Percentiles rank a stretch among this genome's conserved stretches.
Evolutionary conservation across 2,888 invertebrate genomes (phyloP).

Genomic region (Achlya flavicornis): DNA sequence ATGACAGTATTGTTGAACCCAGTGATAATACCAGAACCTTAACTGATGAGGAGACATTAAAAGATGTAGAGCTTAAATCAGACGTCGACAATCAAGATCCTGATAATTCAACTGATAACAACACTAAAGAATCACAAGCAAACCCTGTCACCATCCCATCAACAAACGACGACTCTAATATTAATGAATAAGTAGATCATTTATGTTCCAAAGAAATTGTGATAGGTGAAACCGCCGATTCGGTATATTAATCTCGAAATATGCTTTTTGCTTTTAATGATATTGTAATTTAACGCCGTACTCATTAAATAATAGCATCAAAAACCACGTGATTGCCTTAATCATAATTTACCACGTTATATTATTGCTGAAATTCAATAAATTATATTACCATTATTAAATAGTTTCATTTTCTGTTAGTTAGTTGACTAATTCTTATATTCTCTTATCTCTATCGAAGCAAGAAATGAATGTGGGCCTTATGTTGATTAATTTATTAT

Average conservation of each 20-base stretch:
- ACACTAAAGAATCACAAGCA: slow-evolving; percentile 41
- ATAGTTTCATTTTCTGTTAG: slow-evolving; percentile 40
- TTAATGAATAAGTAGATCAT: slow-evolving; percentile 54
- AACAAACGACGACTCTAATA: slow-evolving; percentile 40
- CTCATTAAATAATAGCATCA: slow-evolving; percentile 73
- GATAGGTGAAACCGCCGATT: slow-evolving; percentile 72
- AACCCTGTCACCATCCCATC: slow-evolving; percentile 39
- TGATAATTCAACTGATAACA: slow-evolving; percentile 39
- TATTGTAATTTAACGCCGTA: slow-evolving; percentile 69
- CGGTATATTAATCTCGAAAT: slow-evolving; percentile 73
- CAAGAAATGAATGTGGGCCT: slow-evolving; percentile 5
- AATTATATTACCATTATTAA: slow-evolving; percentile 76
- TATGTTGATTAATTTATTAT: slow-evolving; percentile 9
- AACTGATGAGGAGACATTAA: slow-evolving; percentile 30
- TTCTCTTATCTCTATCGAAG: slow-evolving; percentile 9
- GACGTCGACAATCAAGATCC: slow-evolving; percentile 39
- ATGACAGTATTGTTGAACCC: slow-evolving; percentile 44
- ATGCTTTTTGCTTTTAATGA: slow-evolving; percentile 75
- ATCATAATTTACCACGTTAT: slow-evolving; percentile 74
- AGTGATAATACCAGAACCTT: slow-evolving; percentile 23
- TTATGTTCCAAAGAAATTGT: slow-evolving; percentile 79
- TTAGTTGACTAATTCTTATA: not conserved
- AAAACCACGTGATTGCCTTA: slow-evolving; percentile 82
- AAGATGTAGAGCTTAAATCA: slow-evolving; percentile 43
- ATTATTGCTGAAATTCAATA: slow-evolving; percentile 78